phyloP scores from a whole-genome alignment of 2,888 invertebrate genomes.

The Dioctria rufipes region DNA sequence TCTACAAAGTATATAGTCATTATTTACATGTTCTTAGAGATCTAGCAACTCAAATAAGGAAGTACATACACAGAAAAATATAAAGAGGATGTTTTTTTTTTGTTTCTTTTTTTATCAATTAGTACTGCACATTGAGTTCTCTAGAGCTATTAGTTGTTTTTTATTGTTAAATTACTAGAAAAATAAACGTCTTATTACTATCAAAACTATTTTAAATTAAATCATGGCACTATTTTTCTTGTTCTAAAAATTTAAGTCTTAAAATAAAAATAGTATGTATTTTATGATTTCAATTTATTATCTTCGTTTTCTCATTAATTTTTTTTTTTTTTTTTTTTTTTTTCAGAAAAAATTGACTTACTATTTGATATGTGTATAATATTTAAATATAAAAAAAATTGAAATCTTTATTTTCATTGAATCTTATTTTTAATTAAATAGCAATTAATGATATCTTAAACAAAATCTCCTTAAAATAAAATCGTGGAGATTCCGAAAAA shows the following conservation, averaged over 20 bases:
- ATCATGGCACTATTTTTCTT: constrained; percentile 60
- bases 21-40: constrained; percentile 45
- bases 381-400: constrained; percentile 48
- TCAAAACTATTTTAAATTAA: constrained; percentile 44
- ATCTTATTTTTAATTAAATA: neutral
- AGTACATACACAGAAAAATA: constrained; percentile 68
- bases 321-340: constrained; percentile 52
- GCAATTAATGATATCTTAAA: constrained; percentile 3
- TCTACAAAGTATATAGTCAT: constrained; percentile 50
- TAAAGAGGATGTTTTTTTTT: constrained; percentile 66
- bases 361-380: constrained; percentile 60
- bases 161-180: constrained; percentile 49
- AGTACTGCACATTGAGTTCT: constrained; percentile 48
- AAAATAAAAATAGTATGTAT: constrained; percentile 49
- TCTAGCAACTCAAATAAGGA: constrained; percentile 48
- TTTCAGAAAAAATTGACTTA: constrained; percentile 59
- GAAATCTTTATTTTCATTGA: neutral
- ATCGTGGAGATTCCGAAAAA: constrained; percentile 35
- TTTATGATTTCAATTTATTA: constrained; percentile 50
- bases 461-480: constrained; percentile 21
- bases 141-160: constrained; percentile 46
- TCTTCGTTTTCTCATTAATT: constrained; percentile 38
- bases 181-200: constrained; percentile 48
- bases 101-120: constrained; percentile 44
- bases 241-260: constrained; percentile 52